phyloP scores from a whole-genome alignment of 2,797 vertebrate genomes.

The Peromyscus melanophrys region DNA sequence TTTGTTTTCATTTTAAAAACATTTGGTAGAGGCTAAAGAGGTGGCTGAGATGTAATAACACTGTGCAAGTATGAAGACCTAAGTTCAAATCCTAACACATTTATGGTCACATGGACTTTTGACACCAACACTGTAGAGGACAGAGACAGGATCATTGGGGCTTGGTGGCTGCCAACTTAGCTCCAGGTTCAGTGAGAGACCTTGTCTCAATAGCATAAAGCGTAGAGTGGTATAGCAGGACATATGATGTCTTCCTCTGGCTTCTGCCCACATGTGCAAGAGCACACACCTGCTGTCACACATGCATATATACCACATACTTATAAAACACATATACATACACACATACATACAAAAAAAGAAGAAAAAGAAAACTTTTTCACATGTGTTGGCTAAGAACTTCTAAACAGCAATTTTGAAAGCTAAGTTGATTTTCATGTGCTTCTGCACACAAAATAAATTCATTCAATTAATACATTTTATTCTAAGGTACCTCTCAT shows the following conservation, averaged over 20 bases:
- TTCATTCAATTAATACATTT: not conserved
- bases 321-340: not conserved
- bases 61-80: not conserved
- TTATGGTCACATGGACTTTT: not conserved
- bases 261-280: not conserved
- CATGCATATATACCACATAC: not conserved
- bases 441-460: not conserved
- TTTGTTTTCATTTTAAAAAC: not conserved
- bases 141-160: not conserved
- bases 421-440: slow-evolving; percentile 7
- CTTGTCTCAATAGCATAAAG: no score
- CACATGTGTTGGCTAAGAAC: not conserved
- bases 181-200: not conserved
- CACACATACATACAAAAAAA: not conserved
- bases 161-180: not conserved
- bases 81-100: not conserved
- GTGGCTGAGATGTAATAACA: not conserved
- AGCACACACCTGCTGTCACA: not conserved
- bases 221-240: no score
- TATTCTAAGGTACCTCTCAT: not conserved
- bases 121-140: not conserved
- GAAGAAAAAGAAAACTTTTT: not conserved
- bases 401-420: not conserved
- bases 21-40: not conserved
- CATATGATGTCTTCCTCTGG: not conserved